phyloP scores from a whole-genome alignment of 2,797 vertebrate genomes.

The Decapterus maruadsi region DNA sequence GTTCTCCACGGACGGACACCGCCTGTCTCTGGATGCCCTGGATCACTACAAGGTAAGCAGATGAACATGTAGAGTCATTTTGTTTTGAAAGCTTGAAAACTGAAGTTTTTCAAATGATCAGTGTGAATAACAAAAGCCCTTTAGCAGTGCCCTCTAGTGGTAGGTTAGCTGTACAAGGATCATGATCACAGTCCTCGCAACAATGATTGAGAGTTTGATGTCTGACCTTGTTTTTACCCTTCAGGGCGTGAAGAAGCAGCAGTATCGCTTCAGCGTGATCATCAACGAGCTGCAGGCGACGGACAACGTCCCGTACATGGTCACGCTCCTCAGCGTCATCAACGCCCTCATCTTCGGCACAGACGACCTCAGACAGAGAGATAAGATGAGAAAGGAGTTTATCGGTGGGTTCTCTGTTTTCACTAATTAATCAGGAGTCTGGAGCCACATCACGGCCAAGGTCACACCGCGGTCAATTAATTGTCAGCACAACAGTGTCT shows the following conservation, averaged over 20 bases:
- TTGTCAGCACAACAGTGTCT: conserved; percentile 6
- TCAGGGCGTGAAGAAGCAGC: conserved; percentile 93
- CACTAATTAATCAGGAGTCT: conserved; percentile 9
- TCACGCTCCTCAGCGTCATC: conserved; percentile 94
- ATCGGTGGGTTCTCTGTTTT: conserved; percentile 86
- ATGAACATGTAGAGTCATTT: neutral
- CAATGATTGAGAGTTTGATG: neutral
- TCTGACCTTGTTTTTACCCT: conserved; percentile 29
- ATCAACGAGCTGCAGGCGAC: conserved; percentile 93
- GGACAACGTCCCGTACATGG: conserved; percentile 95
- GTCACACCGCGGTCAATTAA: conserved; percentile 37
- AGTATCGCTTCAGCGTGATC: conserved; percentile 97
- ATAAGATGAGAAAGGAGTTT: conserved; percentile 95
- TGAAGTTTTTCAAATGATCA: neutral
- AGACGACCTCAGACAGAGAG: conserved; percentile 90
- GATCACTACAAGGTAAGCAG: conserved; percentile 96
- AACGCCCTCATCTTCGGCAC: conserved; percentile 95
- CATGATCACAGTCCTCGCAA: neutral
- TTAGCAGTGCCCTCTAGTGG: conserved; percentile 50
- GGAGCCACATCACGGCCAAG: conserved; percentile 16
- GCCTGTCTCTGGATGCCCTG: conserved; percentile 92
- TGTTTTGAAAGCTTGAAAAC: neutral
- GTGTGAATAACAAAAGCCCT: neutral
- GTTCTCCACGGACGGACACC: conserved; percentile 92
- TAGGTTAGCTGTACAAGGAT: neutral